Conservation (phyloP, 2,888 invertebrate genomes). For the Caenorhabditis doughertyi region DNA sequence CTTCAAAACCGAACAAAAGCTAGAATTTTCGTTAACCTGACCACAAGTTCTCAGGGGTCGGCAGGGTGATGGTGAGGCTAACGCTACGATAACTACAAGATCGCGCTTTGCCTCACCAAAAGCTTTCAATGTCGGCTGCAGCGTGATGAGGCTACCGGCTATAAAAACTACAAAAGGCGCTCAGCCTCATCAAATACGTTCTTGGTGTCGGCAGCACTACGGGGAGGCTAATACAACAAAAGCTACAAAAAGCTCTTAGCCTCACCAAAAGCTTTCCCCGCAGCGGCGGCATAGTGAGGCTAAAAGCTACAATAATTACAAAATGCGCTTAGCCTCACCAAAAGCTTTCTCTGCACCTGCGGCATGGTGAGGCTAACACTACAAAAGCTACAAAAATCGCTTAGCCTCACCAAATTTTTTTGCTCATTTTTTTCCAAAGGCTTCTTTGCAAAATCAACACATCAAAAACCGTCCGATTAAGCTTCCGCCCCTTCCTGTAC, state of each 20-base stretch:
- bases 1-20: too few relatives aligned
- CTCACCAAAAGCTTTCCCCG: not conserved
- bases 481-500: not conserved
- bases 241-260: not conserved
- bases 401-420: not conserved
- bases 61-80: not conserved
- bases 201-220: not conserved
- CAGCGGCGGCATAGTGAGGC: too few relatives aligned
- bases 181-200: not conserved
- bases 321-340: not conserved
- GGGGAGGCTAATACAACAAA: not conserved
- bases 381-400: not conserved
- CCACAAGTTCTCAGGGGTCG: too few relatives aligned
- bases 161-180: not conserved
- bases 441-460: too few relatives aligned
- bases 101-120: too few relatives aligned
- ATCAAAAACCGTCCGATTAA: not conserved
- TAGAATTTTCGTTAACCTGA: too few relatives aligned
- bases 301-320: constrained; percentile 23
- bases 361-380: not conserved
- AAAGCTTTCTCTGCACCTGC: not conserved
- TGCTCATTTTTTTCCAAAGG: not conserved
- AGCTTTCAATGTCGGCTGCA: too few relatives aligned
- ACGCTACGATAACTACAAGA: too few relatives aligned
- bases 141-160: not conserved